Evolutionary conservation across 2,797 vertebrate species (phyloP).

Genomic region (Anas georgica): DNA sequence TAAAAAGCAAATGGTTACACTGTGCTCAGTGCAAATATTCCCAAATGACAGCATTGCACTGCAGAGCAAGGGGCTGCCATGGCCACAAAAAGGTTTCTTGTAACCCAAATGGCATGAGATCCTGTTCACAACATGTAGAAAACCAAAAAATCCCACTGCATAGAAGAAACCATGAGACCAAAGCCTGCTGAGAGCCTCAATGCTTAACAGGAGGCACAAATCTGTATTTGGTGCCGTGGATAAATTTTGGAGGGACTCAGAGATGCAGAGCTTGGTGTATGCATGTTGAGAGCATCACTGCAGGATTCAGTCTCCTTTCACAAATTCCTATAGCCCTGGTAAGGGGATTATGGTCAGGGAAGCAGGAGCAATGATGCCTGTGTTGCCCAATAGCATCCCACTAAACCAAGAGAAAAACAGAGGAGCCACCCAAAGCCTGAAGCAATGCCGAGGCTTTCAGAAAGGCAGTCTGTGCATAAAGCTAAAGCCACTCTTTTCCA

Average conservation of each 20-base stretch:
- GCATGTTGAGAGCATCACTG: background rate
- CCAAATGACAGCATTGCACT: background rate
- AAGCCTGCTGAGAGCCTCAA: background rate
- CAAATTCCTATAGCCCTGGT: background rate
- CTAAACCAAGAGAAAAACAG: background rate
- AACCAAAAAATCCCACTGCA: background rate
- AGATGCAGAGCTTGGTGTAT: background rate
- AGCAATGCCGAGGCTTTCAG: background rate
- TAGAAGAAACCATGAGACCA: background rate
- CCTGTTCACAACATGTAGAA: background rate
- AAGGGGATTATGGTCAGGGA: background rate
- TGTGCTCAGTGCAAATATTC: background rate
- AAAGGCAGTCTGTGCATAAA: background rate
- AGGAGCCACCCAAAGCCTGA: background rate
- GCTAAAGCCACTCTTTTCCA: background rate
- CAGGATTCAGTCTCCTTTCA: background rate
- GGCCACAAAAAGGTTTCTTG: rapidly evolving
- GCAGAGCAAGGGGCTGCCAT: rapidly evolving
- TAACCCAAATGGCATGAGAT: background rate
- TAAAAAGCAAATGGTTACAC: slow-evolving; percentile 3
- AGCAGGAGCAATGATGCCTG: background rate
- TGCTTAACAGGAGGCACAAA: background rate
- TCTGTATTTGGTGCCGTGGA: background rate
- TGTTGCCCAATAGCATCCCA: no score
- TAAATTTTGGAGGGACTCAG: background rate